Percentiles rank a stretch among this genome's conserved stretches.
Conservation (phyloP, 1,140 invertebrate genomes). For the Temnothorax curvispinosus region DNA sequence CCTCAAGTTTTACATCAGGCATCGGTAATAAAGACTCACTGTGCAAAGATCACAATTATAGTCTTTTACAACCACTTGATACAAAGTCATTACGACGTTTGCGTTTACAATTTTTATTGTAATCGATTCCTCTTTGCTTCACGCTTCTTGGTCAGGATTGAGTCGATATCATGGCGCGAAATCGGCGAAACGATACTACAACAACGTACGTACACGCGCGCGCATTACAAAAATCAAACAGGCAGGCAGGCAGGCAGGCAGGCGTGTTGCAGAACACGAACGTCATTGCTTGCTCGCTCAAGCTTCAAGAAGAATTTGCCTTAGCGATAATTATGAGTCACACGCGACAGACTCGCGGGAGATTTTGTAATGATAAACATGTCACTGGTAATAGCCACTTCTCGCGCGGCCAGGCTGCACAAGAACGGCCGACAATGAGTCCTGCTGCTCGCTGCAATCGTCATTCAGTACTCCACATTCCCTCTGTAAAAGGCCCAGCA, state of each 20-base stretch:
- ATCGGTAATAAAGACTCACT: neutral
- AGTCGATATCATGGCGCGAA: neutral
- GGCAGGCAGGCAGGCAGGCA: neutral
- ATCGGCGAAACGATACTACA: neutral
- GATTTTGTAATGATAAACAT: conserved; percentile 49
- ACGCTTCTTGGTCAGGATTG: neutral
- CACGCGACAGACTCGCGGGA: conserved; percentile 5
- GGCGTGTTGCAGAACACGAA: neutral
- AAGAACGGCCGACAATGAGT: neutral
- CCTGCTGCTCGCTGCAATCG: neutral
- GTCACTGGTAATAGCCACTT: conserved; percentile 12
- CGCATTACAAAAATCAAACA: conserved; percentile 34
- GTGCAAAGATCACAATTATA: conserved; percentile 18
- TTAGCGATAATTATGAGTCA: conserved; percentile 50
- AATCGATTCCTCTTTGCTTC: neutral
- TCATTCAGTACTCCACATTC: neutral
- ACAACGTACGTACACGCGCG: neutral
- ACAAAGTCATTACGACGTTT: neutral
- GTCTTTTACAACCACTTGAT: conserved; percentile 6
- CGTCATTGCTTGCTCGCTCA: conserved; percentile 47
- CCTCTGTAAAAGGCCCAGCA: neutral
- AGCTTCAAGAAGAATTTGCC: conserved; percentile 37
- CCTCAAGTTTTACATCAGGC: neutral
- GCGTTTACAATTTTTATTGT: conserved; percentile 23
- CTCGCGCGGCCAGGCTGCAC: neutral